Base-by-base conservation (phyloP, 2,113 vertebrate species). In the Numida meleagris region DNA sequence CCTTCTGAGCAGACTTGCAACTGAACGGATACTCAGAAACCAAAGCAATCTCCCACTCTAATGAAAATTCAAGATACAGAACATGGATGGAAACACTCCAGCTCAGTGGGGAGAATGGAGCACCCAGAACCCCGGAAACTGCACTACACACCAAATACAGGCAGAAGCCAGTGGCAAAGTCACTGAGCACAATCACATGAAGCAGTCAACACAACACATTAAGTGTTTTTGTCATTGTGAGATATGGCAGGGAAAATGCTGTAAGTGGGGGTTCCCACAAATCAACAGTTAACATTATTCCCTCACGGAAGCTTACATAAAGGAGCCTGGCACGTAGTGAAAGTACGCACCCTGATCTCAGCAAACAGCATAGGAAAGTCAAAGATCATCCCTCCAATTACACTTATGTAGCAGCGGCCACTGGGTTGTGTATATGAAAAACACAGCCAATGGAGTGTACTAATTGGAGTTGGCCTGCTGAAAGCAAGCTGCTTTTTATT, bases 341-440 rank as follows among this genome's bases (percentile, higher is more conserved):
- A 48, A 62, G 58, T 24, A 50, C 0, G 0, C 29, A n/a, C 48
- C 53, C 24, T 0, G 0, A 63, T 31, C 3, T 3, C 58, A 76
- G 81, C 0, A 10, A 86, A 76, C 43, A 67, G 48, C 55, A 61
- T 34, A 78, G n/a, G 16, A 45, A 82, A 16, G 1, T 50, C 67
- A 18, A 36, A 65, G 78, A 48, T 14, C 10, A 34, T 62, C 81
- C 81, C 85, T 93, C 62, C 62, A 33, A 6, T 43, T 11, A 21
- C 11, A 25, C 12, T 12, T 25, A 57, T 78, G 51, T 38, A 70
- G 10, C 19, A 46, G 62, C 3, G 36, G 50, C 65, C 31, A 4
- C 76, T 19, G 34, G 46, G 38, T 14, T 71, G 29, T 57, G 7
- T 34, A 10, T 4, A 8, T 42, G 45, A 61, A 27, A 87, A 86